Percentiles rank a stretch among this genome's conserved stretches.
These are phyloP conservation scores for Gymnobelideus leadbeateri DNA, from an alignment of 2,113 vertebrate genomes.

Conservation along the genomic window DNA sequence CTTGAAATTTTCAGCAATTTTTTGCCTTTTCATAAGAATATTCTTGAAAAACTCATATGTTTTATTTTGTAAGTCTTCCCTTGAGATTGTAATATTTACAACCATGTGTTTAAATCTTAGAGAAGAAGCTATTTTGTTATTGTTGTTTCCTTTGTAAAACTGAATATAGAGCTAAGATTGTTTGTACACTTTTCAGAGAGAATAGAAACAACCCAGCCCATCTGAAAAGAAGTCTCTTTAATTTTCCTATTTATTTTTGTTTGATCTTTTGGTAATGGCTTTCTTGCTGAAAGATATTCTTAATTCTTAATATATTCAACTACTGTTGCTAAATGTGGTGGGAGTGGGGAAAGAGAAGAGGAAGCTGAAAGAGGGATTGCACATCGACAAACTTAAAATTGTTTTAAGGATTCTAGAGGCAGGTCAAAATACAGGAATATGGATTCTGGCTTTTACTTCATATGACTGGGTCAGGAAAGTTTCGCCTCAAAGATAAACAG, in stretches of 20 bases:
- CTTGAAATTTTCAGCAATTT: background rate
- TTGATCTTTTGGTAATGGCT: background rate
- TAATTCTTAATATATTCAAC: background rate
- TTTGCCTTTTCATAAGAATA: background rate
- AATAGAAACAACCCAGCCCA: background rate
- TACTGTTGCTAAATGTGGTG: background rate
- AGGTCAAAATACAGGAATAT: background rate
- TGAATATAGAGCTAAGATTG: background rate
- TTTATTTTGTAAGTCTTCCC: background rate
- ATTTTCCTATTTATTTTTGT: background rate
- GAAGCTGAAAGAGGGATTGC: background rate
- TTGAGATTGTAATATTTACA: background rate
- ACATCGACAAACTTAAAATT: background rate
- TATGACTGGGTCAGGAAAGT: background rate
- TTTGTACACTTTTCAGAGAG: background rate
- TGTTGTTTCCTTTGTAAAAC: background rate
- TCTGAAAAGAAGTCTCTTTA: background rate
- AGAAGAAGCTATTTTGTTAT: background rate
- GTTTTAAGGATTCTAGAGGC: background rate
- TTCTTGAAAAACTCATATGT: background rate
- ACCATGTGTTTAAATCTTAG: background rate
- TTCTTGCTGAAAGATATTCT: background rate
- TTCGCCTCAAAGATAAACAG: background rate
- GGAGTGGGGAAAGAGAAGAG: accelerated
- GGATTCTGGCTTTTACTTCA: background rate